Percentiles rank a stretch among this genome's conserved stretches.
Conservation (phyloP, 2,888 invertebrate genomes). For the Microctonus hyperodae region DNA sequence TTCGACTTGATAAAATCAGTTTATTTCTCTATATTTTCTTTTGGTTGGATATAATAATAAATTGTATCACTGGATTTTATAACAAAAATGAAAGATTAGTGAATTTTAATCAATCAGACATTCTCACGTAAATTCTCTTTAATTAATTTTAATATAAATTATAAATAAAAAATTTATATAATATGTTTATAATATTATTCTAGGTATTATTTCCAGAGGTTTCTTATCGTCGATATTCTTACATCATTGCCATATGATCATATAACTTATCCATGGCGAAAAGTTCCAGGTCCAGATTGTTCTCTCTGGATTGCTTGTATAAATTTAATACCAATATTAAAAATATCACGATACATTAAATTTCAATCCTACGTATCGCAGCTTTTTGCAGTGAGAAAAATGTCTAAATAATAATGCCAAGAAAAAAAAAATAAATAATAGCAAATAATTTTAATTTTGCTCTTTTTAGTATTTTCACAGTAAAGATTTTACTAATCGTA, state of each 20-base stretch:
- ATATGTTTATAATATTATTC: conserved; percentile 20
- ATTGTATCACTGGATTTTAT: conserved; percentile 51
- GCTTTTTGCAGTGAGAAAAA: conserved; percentile 47
- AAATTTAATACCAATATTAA: conserved; percentile 54
- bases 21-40: conserved; percentile 49
- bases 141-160: conserved; percentile 3
- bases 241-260: conserved; percentile 57
- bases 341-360: conserved; percentile 50
- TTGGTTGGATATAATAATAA: conserved; percentile 54
- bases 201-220: conserved; percentile 48
- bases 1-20: conserved; percentile 48
- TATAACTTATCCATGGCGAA: conserved; percentile 51
- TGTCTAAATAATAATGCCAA: neutral
- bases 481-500: conserved; percentile 44
- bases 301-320: conserved; percentile 39
- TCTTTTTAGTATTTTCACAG: conserved; percentile 48
- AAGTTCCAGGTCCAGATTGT: conserved; percentile 45
- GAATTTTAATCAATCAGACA: conserved; percentile 44
- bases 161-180: neutral
- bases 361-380: conserved; percentile 45
- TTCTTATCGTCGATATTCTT: conserved; percentile 49
- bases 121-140: conserved; percentile 46
- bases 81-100: conserved; percentile 38
- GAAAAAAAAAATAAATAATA: neutral
- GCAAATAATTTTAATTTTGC: neutral